Evolutionary conservation across 2,113 vertebrate species (phyloP).

Genomic region (Columba livia): DNA sequence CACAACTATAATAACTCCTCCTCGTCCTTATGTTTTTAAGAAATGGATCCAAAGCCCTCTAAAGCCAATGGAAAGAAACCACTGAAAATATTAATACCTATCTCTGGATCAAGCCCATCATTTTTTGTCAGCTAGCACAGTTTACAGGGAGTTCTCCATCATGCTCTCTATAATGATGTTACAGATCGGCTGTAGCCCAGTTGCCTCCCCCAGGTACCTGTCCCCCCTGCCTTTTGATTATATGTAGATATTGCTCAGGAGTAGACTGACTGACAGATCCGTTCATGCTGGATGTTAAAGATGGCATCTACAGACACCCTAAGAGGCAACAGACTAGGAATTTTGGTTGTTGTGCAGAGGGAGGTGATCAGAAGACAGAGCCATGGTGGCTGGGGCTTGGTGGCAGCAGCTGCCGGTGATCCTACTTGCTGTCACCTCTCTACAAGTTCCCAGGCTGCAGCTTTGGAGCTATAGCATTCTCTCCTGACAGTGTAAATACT

Average conservation of each 20-base stretch:
- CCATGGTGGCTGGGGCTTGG: rapidly evolving
- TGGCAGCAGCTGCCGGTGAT: neutral
- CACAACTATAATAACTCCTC: neutral
- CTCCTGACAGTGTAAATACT: neutral
- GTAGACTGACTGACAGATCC: neutral
- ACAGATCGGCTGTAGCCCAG: rapidly evolving
- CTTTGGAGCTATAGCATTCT: neutral
- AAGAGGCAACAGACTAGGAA: neutral
- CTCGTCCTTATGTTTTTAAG: neutral
- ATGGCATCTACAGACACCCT: neutral
- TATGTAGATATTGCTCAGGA: neutral
- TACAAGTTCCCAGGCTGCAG: neutral
- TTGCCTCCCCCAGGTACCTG: neutral
- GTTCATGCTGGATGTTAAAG: neutral
- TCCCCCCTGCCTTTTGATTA: neutral
- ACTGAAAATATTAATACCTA: neutral
- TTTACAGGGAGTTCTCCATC: neutral
- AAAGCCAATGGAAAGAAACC: neutral
- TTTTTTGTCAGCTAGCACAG: neutral
- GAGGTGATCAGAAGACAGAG: neutral
- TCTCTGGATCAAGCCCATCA: neutral
- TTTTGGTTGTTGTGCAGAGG: neutral
- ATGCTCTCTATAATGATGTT: rapidly evolving
- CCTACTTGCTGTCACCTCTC: neutral
- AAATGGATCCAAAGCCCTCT: neutral